phyloP scores from a whole-genome alignment of 1,140 invertebrate species.

The Argopecten irradians region DNA sequence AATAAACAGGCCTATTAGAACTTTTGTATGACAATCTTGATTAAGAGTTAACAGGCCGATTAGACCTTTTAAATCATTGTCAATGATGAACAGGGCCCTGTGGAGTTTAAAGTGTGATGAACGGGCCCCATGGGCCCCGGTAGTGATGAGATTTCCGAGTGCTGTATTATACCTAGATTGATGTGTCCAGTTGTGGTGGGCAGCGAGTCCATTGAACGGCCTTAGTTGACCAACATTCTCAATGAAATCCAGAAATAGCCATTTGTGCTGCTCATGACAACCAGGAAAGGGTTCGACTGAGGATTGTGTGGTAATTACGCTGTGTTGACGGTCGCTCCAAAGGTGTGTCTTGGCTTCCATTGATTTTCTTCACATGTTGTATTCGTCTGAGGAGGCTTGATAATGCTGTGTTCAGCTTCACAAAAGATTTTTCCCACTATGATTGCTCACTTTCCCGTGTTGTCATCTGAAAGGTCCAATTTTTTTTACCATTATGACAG shows the following conservation, averaged over 20 bases:
- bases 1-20: neutral
- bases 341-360: slow-evolving; percentile 20
- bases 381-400: neutral
- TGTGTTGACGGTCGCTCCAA: neutral
- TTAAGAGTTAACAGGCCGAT: neutral
- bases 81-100: neutral
- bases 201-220: neutral
- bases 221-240: slow-evolving; percentile 14
- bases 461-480: neutral
- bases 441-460: neutral
- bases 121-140: neutral
- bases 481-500: neutral
- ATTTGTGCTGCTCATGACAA: slow-evolving; percentile 1
- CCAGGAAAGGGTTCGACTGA: neutral
- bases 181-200: neutral
- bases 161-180: neutral
- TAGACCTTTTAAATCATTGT: neutral
- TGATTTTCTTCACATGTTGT: slow-evolving; percentile 5
- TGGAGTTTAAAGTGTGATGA: neutral
- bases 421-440: neutral
- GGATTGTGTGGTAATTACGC: slow-evolving; percentile 8
- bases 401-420: neutral
- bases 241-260: slow-evolving; percentile 12
- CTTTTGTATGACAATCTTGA: no score
- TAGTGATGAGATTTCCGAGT: neutral